phyloP scores from a whole-genome alignment of 2,797 vertebrate genomes.

The Falco cherrug region DNA sequence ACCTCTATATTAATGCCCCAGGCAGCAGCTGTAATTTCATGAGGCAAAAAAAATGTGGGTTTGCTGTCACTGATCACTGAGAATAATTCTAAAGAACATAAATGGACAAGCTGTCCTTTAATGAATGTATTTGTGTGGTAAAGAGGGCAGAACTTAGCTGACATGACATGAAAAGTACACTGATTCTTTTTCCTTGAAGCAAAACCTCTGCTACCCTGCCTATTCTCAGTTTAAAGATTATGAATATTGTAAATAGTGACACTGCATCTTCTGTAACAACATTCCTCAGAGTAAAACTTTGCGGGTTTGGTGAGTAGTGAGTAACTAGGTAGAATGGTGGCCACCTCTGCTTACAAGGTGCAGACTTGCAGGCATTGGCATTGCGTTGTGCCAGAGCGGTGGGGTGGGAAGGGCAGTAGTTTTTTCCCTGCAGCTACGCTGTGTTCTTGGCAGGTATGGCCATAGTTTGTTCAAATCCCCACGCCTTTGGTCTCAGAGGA shows the following conservation, averaged over 20 bases:
- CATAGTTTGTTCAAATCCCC: background rate
- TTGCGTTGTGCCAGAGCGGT: background rate
- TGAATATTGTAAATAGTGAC: background rate
- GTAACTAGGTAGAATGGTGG: background rate
- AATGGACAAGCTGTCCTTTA: background rate
- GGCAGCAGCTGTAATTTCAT: background rate
- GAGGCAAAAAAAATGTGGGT: background rate
- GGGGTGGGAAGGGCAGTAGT: background rate
- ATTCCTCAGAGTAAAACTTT: background rate
- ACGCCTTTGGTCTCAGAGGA: background rate
- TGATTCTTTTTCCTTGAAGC: background rate
- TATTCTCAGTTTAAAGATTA: background rate
- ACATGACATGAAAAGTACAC: background rate
- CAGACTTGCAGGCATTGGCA: fast-evolving
- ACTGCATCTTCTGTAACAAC: background rate
- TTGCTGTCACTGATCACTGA: background rate
- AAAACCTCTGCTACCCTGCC: background rate
- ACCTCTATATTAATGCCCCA: background rate
- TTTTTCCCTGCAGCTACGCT: background rate
- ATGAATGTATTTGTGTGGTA: background rate
- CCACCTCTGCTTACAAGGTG: background rate
- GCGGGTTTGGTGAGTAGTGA: background rate
- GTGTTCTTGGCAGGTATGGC: background rate
- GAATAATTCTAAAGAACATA: constrained; percentile 9
- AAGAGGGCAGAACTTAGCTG: background rate